Percentiles rank a stretch among this genome's conserved stretches.
These are phyloP conservation scores for Portunus trituberculatus DNA, from an alignment of 1,140 invertebrate species.

Conservation along the genomic window DNA sequence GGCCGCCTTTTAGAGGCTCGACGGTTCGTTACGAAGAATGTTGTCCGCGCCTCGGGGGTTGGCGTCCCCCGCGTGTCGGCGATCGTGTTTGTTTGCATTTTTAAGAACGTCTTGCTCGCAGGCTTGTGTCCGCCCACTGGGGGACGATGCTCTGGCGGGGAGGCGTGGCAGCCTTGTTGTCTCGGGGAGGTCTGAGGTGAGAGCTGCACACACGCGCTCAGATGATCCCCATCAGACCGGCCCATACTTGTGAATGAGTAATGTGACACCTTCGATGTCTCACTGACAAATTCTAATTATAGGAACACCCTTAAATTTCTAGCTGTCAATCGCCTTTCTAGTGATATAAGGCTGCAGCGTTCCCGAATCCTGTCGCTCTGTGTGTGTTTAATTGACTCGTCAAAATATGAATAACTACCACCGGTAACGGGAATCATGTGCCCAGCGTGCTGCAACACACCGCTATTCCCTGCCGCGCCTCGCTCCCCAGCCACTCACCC, in stretches of 20 bases:
- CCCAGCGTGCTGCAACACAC: constrained; percentile 16
- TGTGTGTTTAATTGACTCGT: constrained; percentile 23
- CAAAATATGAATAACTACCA: not conserved
- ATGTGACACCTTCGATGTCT: not conserved
- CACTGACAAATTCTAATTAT: constrained; percentile 9
- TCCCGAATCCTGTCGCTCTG: not conserved
- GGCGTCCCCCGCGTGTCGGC: not conserved
- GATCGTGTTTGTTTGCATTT: constrained; percentile 60
- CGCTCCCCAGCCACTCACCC: not conserved
- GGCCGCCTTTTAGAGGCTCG: constrained; percentile 46
- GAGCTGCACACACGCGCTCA: not conserved
- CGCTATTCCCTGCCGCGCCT: not conserved
- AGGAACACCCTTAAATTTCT: not conserved
- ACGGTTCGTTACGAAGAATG: constrained; percentile 46
- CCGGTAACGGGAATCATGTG: not conserved
- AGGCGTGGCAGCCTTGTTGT: not conserved
- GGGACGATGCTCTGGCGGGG: not conserved
- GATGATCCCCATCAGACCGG: not conserved
- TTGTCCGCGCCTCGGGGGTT: constrained; percentile 61
- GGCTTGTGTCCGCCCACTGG: constrained; percentile 15
- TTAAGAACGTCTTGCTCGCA: constrained; percentile 42
- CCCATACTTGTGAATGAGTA: not conserved
- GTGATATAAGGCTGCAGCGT: not conserved
- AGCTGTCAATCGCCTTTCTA: not conserved
- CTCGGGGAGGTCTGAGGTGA: not conserved